A percentile compares a stretch with the other conserved stretches of the same genome.
phyloP scores from a whole-genome alignment of 2,888 invertebrate species.

The Cheilosia pagana region DNA sequence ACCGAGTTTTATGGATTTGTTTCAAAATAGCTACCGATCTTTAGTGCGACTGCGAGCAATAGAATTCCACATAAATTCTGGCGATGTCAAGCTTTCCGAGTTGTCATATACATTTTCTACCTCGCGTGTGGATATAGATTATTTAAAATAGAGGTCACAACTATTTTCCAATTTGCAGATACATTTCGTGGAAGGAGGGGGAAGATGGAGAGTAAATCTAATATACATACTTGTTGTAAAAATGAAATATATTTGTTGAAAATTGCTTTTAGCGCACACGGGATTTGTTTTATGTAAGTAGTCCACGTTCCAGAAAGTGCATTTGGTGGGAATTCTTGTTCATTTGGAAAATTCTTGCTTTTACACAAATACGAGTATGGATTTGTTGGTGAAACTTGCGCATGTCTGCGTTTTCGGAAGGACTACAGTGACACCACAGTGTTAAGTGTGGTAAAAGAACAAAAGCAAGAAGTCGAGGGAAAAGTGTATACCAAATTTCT shows the following conservation, averaged over 20 bases:
- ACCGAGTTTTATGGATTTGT: too few relatives aligned
- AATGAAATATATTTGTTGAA: too few relatives aligned
- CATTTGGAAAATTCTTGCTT: slow-evolving; percentile 14
- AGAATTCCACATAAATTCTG: neutral
- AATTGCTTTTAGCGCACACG: neutral
- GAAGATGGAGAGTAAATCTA: neutral
- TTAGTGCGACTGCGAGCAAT: slow-evolving; percentile 11
- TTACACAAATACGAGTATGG: slow-evolving; percentile 17
- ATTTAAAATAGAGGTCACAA: slow-evolving; percentile 68
- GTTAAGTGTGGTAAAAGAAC: slow-evolving; percentile 65
- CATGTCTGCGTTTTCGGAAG: slow-evolving; percentile 60
- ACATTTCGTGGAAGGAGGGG: slow-evolving; percentile 19
- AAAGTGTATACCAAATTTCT: slow-evolving; percentile 57
- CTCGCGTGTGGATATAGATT: slow-evolving; percentile 52
- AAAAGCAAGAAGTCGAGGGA: slow-evolving; percentile 46
- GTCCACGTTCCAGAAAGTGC: slow-evolving; percentile 11
- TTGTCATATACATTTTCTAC: slow-evolving; percentile 16
- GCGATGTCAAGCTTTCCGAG: neutral
- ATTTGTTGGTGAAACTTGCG: slow-evolving; percentile 42
- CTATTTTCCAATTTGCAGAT: slow-evolving; percentile 70
- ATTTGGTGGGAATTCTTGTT: slow-evolving; percentile 3
- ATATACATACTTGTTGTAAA: neutral
- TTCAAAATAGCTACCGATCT: slow-evolving; percentile 17
- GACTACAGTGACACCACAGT: slow-evolving; percentile 59
- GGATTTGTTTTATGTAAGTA: slow-evolving; percentile 15